Evolutionary conservation across 23 tunicate genomes (phyloP), one percentile per base, ranked within the genome.

Genomic region (Halocynthia roretzi): DNA sequence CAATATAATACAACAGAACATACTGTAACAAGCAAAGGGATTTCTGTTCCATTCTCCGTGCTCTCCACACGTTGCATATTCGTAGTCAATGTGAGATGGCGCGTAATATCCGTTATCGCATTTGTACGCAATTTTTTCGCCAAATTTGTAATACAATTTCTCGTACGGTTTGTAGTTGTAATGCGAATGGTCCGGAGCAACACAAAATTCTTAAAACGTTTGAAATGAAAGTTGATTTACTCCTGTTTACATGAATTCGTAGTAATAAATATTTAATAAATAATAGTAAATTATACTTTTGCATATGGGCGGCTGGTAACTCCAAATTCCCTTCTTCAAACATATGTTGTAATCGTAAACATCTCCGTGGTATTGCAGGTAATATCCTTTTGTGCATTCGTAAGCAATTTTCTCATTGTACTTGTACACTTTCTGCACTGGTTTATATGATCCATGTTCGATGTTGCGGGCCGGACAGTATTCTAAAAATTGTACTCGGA

Each of bases 361-460:
- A 49, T 70, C 55, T n/a, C 56, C 75, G n/a, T 70, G 9, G 31
- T 70, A 70, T 50, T 70, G 75, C 75, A 49, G 44, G 56, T 8
- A 10, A 19, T 70, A 70, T 17, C 75, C 75, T 15, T 19, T 51
- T 50, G 44, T 70, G 55, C 75, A 70, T 11, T 23, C 15, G 56
- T 49, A 70, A 10, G 8, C n/a, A 7, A 70, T 21, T 70, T 44
- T 8, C n/a, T 70, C 55, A 17, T 53, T 53, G 56, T 7, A 50
- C n/a, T 21, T 49, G 75, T 70, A 70, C 75, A 70, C 49, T 70
- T 70, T 70, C 31, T 53, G 44, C 55, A 50, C 49, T 50, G 75
- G 75, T 51, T 70, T 8, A 53, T 49, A 51, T 23, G 75, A 49
- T n/a, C 75, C 75, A 19, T 70, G 56, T 19, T 8, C 56, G 56